phyloP scores from a whole-genome alignment of 2,888 invertebrate species.

The Drosophila dives region DNA sequence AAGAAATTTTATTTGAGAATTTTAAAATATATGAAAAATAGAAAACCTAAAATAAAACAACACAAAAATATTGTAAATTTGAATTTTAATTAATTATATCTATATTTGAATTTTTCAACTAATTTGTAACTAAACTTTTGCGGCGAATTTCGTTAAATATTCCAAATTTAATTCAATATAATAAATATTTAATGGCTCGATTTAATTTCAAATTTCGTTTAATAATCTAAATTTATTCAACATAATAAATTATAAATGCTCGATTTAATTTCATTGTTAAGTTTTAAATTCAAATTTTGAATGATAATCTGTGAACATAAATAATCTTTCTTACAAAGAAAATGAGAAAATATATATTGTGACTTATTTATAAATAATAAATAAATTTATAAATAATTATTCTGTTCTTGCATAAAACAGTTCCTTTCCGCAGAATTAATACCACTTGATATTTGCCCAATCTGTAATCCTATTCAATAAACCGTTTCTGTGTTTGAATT shows the following conservation, averaged over 20 bases:
- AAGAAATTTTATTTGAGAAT: not conserved
- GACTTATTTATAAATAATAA: not conserved
- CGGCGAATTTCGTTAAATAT: not conserved
- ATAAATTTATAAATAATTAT: not conserved
- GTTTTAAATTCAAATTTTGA: not conserved
- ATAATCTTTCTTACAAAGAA: not conserved
- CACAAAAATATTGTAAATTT: too few species aligned
- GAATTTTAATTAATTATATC: not conserved
- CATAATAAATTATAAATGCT: too few species aligned
- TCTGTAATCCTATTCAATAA: conserved; percentile 4
- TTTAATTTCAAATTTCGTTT: not conserved
- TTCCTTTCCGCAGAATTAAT: not conserved
- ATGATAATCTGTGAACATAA: not conserved
- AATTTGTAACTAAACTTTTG: not conserved
- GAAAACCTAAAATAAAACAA: not conserved
- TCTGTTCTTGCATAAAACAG: not conserved
- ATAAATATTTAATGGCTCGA: not conserved
- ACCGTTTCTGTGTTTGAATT: not conserved
- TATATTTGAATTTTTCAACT: not conserved
- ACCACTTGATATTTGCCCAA: not conserved
- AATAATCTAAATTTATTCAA: not conserved
- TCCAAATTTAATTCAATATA: not conserved
- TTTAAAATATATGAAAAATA: not conserved
- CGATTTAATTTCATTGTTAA: not conserved
- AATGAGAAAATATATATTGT: not conserved